Evolutionary conservation across 2,113 vertebrate species (phyloP).

Genomic region (Phylloscopus trochiloides): DNA sequence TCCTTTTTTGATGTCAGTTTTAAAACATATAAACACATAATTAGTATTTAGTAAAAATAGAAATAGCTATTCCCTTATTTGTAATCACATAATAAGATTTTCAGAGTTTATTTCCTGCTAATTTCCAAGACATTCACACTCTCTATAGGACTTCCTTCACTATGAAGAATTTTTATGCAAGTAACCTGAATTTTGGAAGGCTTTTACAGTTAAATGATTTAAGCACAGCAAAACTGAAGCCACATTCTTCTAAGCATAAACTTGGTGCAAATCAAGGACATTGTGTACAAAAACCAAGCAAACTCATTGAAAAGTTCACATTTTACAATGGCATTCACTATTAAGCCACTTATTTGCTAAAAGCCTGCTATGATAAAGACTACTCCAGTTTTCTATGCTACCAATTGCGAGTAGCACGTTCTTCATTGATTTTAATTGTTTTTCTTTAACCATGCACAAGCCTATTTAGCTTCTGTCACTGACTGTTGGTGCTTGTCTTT

Average conservation of each 20-base stretch:
- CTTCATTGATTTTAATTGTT: background rate
- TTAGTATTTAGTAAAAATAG: background rate
- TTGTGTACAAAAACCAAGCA: background rate
- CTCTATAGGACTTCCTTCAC: background rate
- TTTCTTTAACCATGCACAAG: background rate
- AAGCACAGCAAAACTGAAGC: background rate
- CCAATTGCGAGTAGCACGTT: background rate
- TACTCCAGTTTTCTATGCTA: background rate
- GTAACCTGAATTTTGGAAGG: background rate
- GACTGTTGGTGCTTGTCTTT: background rate
- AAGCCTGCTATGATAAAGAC: background rate
- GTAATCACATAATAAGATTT: background rate
- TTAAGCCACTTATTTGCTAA: background rate
- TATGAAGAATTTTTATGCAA: background rate
- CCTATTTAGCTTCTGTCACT: background rate
- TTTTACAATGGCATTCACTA: background rate
- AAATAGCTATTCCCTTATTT: background rate
- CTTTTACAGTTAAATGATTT: background rate
- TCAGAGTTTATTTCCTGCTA: background rate
- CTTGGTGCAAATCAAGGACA: background rate
- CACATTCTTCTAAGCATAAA: background rate
- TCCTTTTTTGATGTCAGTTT: background rate
- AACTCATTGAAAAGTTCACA: background rate
- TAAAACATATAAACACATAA: background rate
- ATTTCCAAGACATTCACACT: background rate